Conservation (phyloP, 2,797 vertebrate species). For the Enteromius unitaeniatus region DNA sequence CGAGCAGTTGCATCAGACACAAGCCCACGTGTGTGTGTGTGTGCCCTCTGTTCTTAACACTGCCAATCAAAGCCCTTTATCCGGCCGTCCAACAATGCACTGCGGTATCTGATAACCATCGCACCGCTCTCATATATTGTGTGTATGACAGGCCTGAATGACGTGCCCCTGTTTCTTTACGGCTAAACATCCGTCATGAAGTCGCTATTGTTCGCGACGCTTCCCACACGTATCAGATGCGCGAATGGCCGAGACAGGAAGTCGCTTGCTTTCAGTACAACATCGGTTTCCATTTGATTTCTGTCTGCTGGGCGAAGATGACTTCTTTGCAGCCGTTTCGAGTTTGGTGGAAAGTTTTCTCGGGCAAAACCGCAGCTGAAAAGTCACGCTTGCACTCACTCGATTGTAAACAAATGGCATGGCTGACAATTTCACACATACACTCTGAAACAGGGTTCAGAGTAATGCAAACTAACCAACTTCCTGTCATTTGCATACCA, state of each 20-base stretch:
- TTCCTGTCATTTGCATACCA: not conserved
- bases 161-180: not conserved
- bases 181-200: not conserved
- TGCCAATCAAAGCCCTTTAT: conserved; percentile 16
- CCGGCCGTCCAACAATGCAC: not conserved
- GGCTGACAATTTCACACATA: not conserved
- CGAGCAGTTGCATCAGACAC: not conserved
- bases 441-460: not conserved
- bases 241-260: not conserved
- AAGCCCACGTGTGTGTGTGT: not conserved
- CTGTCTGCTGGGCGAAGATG: not conserved
- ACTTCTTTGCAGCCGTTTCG: not conserved
- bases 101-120: not conserved
- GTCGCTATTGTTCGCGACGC: not conserved
- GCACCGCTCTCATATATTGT: not conserved
- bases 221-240: conserved; percentile 48
- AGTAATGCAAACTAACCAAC: not conserved
- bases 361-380: not conserved
- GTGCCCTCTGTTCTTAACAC: not conserved
- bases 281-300: not conserved
- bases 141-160: not conserved
- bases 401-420: not conserved
- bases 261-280: not conserved
- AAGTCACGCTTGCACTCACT: not conserved
- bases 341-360: not conserved